These are phyloP conservation scores for Orius insidiosus DNA, from an alignment of 1,140 invertebrate genomes.

Conservation along the genomic window DNA sequence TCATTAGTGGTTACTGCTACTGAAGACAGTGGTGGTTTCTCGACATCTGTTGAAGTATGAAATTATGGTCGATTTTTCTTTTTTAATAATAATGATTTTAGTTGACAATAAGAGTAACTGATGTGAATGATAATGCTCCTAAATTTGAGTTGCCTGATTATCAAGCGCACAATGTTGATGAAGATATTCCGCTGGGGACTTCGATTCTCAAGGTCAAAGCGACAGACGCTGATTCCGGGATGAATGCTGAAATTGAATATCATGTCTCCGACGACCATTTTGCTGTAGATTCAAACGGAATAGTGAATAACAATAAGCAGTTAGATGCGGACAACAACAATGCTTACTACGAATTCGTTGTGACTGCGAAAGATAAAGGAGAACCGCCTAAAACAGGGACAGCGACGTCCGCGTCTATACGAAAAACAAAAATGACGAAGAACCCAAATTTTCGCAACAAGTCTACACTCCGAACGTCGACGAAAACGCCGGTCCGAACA, in stretches of 20 bases:
- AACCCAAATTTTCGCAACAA: slow-evolving; percentile 89
- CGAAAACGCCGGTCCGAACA: slow-evolving; percentile 86
- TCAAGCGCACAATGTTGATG: slow-evolving; percentile 86
- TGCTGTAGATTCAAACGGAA: slow-evolving; percentile 74
- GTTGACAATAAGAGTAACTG: slow-evolving; percentile 80
- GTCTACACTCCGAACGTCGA: slow-evolving; percentile 92
- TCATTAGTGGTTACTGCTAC: slow-evolving; percentile 81
- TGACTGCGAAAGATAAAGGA: slow-evolving; percentile 81
- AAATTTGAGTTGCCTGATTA: slow-evolving; percentile 91
- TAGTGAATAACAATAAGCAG: slow-evolving; percentile 83
- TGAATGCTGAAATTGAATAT: slow-evolving; percentile 87
- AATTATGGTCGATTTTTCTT: too few relatives aligned
- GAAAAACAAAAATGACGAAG: slow-evolving; percentile 91
- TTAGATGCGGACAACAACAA: slow-evolving; percentile 90
- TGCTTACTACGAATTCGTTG: slow-evolving; percentile 85
- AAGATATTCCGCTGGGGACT: slow-evolving; percentile 79
- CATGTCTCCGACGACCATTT: slow-evolving; percentile 84
- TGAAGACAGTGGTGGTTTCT: slow-evolving; percentile 89
- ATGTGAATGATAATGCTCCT: slow-evolving; percentile 86
- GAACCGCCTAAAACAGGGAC: slow-evolving; percentile 81
- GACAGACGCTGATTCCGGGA: slow-evolving; percentile 77
- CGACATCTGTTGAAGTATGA: slow-evolving; percentile 77
- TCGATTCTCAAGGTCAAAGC: slow-evolving; percentile 83
- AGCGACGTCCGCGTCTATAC: slow-evolving; percentile 86
- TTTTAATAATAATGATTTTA: slow-evolving; percentile 26